Evolutionary conservation across 92 coral and sea anemone genomes (phyloP).

Genomic region (Anthopleura xanthogrammica): DNA sequence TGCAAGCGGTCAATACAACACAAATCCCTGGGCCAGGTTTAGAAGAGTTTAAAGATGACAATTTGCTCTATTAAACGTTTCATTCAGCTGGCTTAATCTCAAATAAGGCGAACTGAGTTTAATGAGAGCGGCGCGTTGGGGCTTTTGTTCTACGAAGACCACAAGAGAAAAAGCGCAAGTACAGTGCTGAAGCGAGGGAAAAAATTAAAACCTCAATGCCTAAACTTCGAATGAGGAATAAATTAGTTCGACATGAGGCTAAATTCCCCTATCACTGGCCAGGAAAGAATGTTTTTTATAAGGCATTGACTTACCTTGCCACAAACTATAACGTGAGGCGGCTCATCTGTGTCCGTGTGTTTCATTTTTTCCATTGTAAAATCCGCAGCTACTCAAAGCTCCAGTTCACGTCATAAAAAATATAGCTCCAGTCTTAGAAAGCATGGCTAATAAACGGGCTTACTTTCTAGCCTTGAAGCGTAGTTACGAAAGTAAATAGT

Average conservation of each 20-base stretch:
- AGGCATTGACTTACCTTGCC: constrained; percentile 39
- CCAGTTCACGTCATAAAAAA: constrained; percentile 27
- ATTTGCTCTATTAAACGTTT: neutral
- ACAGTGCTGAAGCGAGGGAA: constrained; percentile 5
- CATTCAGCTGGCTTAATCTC: constrained; percentile 8
- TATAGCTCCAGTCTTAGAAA: constrained; percentile 3
- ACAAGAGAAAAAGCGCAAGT: constrained; percentile 18
- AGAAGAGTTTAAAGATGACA: neutral
- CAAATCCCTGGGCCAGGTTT: neutral
- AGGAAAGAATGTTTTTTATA: constrained; percentile 6
- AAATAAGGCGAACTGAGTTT: constrained; percentile 18
- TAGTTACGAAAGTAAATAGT: constrained; percentile 51
- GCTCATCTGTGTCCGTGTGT: constrained; percentile 48
- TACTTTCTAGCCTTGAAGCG: constrained; percentile 51
- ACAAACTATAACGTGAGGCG: constrained; percentile 62
- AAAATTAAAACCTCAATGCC: neutral
- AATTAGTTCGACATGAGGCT: constrained; percentile 16
- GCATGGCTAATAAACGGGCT: constrained; percentile 52
- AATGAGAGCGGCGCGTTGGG: constrained; percentile 2
- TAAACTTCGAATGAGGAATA: neutral
- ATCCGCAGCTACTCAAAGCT: constrained; percentile 4
- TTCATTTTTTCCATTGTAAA: constrained; percentile 39
- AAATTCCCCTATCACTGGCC: constrained; percentile 57
- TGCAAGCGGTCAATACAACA: constrained; percentile 1
- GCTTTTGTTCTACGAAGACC: constrained; percentile 23